These are phyloP conservation scores for Okapia johnstoni DNA, from an alignment of 2,113 vertebrate species.

Conservation along the genomic window DNA sequence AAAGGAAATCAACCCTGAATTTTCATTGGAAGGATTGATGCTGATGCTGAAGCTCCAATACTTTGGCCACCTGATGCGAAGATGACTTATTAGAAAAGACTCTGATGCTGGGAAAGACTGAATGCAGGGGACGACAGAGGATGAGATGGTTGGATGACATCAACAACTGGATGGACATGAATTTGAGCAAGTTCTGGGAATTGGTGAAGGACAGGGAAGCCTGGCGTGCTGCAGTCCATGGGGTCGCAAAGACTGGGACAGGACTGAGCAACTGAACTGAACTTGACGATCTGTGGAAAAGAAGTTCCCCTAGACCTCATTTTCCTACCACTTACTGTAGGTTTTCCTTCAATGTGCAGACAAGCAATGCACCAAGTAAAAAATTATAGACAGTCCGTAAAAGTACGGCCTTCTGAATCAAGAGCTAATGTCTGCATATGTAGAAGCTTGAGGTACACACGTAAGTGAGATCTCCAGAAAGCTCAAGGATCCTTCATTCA, in stretches of 20 bases:
- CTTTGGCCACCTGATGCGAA: not conserved
- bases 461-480: not conserved
- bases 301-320: not conserved
- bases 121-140: not conserved
- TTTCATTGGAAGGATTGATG: not conserved
- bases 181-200: not conserved
- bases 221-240: not conserved
- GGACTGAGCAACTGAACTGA: not conserved
- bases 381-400: not conserved
- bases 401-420: not conserved
- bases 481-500: not conserved
- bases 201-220: not conserved
- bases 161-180: not conserved
- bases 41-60: not conserved
- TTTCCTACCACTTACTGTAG: not conserved
- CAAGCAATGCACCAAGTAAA: not conserved
- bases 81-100: not conserved
- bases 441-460: too few relatives aligned
- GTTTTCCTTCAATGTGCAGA: not conserved
- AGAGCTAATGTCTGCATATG: not conserved
- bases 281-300: not conserved
- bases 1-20: not conserved
- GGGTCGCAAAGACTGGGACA: not conserved
- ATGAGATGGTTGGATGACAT: not conserved
- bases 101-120: not conserved